phyloP scores from a whole-genome alignment of 2,797 vertebrate species.

The Poecilia picta region DNA sequence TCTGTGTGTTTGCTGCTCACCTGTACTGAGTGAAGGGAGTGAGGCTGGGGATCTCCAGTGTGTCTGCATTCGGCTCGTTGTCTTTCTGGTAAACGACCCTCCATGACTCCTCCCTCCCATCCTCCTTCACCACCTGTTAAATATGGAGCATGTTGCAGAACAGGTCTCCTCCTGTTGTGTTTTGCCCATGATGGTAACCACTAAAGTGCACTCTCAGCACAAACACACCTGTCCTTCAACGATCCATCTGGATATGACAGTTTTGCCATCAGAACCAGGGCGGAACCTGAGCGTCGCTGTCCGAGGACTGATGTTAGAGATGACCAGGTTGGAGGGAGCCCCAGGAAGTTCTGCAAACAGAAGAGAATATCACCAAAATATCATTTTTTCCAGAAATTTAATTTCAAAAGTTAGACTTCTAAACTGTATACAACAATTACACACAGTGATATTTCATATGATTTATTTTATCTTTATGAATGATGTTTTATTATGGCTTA shows the following conservation, averaged over 20 bases:
- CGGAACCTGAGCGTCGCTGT: conserved; percentile 90
- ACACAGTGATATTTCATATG: neutral
- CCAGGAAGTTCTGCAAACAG: conserved; percentile 88
- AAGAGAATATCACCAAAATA: conserved; percentile 4
- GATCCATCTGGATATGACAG: conserved; percentile 90
- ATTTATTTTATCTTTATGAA: neutral
- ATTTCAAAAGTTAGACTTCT: neutral
- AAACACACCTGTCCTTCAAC: conserved; percentile 89
- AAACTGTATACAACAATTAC: neutral
- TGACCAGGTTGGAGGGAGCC: conserved; percentile 91
- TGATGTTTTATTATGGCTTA: neutral
- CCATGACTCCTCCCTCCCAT: conserved; percentile 87
- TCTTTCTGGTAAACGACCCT: conserved; percentile 86
- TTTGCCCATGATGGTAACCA: neutral
- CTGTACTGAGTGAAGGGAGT: conserved; percentile 94
- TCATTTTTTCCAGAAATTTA: neutral
- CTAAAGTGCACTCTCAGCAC: neutral
- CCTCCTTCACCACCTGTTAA: conserved; percentile 65
- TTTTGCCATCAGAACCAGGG: conserved; percentile 91
- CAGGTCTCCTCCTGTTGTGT: neutral
- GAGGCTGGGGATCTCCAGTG: conserved; percentile 90
- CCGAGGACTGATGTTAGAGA: conserved; percentile 96
- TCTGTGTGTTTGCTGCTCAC: conserved; percentile 72
- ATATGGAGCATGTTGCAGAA: neutral
- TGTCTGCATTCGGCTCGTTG: conserved; percentile 88